phyloP scores from a whole-genome alignment of 2,797 vertebrate genomes.

The Atherinosoma microstoma region DNA sequence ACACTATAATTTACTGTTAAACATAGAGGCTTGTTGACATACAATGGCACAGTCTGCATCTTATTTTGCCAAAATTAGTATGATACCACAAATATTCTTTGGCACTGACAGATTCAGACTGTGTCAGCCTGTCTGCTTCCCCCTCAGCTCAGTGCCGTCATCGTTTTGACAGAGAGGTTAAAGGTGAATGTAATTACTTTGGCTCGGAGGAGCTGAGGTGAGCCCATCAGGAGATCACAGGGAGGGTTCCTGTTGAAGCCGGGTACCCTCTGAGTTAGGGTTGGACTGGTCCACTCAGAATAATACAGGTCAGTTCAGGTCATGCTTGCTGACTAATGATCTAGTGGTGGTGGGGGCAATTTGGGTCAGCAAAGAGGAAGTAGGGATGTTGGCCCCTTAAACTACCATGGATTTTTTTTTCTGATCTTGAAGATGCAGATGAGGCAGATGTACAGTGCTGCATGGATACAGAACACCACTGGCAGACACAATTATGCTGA shows the following conservation, averaged over 20 bases:
- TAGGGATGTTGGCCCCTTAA: conserved; percentile 53
- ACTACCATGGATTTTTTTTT: conserved; percentile 17
- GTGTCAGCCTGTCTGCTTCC: conserved; percentile 33
- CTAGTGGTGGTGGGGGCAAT: conserved; percentile 45
- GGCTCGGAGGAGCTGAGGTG: conserved; percentile 60
- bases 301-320: conserved; percentile 69
- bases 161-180: conserved; percentile 64
- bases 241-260: conserved; percentile 43
- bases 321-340: conserved; percentile 58
- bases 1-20: not conserved
- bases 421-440: conserved; percentile 46
- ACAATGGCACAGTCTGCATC: not conserved
- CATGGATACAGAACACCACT: not conserved
- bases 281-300: conserved; percentile 57
- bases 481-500: conserved; percentile 37
- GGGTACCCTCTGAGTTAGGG: conserved; percentile 38
- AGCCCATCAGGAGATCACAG: conserved; percentile 59
- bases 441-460: conserved; percentile 16
- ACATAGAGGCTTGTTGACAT: not conserved
- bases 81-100: conserved; percentile 5
- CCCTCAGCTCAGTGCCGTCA: conserved; percentile 40
- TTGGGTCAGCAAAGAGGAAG: conserved; percentile 63
- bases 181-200: conserved; percentile 69
- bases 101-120: conserved; percentile 36
- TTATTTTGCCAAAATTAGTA: not conserved